Evolutionary conservation across 2,113 vertebrate genomes (phyloP), one percentile per base, ranked within the genome.

Genomic region (Pontoporia blainvillei): DNA sequence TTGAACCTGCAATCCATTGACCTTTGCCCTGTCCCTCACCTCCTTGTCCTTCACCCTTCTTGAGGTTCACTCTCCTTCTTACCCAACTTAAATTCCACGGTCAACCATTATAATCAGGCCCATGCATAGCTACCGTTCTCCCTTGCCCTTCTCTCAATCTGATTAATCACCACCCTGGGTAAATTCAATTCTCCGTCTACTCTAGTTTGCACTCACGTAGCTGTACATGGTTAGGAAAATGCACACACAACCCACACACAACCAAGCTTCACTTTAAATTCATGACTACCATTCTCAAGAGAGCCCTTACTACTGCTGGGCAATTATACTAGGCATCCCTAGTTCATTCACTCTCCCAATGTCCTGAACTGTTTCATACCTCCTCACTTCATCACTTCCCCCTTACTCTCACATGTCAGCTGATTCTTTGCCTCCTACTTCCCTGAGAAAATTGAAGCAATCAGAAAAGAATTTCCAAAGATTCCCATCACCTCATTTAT

Each of bases 301-400:
- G 72, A 81, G 54, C 21, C 39, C 21, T 86, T n/a, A 71, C 8
- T 61, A 61, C 18, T 88, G 52, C 66, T 31, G 12, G 41, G 27
- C 82, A 82, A 11, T 62, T 52, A 23, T n/a, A 14, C 89, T 41
- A 15, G 72, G 57, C 27, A 21, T 27, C 14, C 31, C 57, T 27
- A 25, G 36, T 34, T 39, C 57, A 39, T 20, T 72, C 75, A 15
- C 41, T 44, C n/a, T 66, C 49, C 20, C 52, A 9, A 0, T 7
- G 8, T 4, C 64, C 36, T 11, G 11, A 44, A 25, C 39, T 52
- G 5, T 64, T 15, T 76, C 59, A 34, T 18, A 71, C 29, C 34
- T 1, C 3, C 36, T 81, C 61, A 8, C 17, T n/a, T 12, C 7
- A 4, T 5, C 0, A 2, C 9, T 31, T 36, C 3, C 7, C 36